These are phyloP conservation scores for Eulithis testata DNA, from an alignment of 2,888 invertebrate genomes.

Conservation along the genomic window DNA sequence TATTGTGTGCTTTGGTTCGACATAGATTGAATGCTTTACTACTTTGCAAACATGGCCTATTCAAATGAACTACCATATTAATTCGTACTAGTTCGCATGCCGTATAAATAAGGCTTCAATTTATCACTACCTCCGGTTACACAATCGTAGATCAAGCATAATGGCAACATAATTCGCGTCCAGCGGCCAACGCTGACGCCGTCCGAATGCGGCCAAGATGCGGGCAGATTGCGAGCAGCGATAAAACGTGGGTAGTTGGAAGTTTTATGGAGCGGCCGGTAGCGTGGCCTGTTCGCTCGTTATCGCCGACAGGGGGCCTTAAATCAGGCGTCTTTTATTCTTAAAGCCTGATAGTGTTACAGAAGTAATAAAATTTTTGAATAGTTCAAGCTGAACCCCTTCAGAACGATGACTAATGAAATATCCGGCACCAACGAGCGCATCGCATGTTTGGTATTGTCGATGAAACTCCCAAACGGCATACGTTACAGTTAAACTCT, in stretches of 20 bases:
- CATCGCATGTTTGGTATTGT: conserved; percentile 49
- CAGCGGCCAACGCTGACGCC: conserved; percentile 66
- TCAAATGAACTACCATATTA: conserved; percentile 9
- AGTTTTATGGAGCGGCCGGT: conserved; percentile 75
- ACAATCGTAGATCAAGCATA: conserved; percentile 65
- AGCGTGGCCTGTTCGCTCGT: conserved; percentile 72
- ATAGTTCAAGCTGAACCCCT: conserved; percentile 36
- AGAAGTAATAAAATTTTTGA: conserved; percentile 19
- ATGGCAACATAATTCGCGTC: conserved; percentile 72
- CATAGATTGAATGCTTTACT: background rate
- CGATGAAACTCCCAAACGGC: conserved; percentile 48
- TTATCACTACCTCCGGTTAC: conserved; percentile 59
- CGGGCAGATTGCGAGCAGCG: conserved; percentile 69
- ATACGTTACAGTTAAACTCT: conserved; percentile 50
- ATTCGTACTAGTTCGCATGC: conserved; percentile 21
- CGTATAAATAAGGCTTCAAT: conserved; percentile 50
- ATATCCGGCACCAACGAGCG: conserved; percentile 43
- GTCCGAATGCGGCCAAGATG: conserved; percentile 67
- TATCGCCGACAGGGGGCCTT: conserved; percentile 75
- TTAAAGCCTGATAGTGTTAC: conserved; percentile 59
- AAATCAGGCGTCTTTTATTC: conserved; percentile 77
- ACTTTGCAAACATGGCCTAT: background rate
- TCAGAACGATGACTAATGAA: conserved; percentile 36
- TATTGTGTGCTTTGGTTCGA: too few species aligned
- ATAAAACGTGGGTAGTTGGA: conserved; percentile 72